Conservation (phyloP, 35 echinoderm and acorn worm species). For the Apostichopus californicus region DNA sequence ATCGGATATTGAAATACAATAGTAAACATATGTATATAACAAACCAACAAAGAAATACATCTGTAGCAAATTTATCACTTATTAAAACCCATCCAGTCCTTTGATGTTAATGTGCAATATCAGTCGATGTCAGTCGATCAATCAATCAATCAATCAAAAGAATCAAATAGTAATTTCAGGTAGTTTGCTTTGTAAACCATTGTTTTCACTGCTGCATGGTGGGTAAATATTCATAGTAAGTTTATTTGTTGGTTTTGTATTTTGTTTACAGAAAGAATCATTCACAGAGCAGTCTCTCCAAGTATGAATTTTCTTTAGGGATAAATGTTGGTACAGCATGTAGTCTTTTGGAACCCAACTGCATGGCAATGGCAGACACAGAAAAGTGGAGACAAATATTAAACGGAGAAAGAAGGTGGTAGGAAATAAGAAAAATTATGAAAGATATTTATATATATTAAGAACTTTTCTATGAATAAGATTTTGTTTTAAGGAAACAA, state of each 20-base stretch:
- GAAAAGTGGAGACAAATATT: not conserved
- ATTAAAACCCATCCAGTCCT: too few species aligned
- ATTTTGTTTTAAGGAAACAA: not conserved
- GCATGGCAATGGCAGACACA: not conserved
- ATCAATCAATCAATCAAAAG: too few species aligned
- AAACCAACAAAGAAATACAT: too few species aligned
- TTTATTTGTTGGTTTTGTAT: not conserved
- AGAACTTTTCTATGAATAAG: slow-evolving; percentile 51
- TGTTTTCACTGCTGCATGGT: too few species aligned
- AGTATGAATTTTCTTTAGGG: not conserved
- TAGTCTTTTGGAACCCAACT: not conserved
- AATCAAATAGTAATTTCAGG: too few species aligned
- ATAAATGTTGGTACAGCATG: not conserved
- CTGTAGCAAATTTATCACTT: too few species aligned
- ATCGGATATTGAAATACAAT: too few species aligned
- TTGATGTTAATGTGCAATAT: too few species aligned
- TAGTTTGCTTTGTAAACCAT: too few species aligned
- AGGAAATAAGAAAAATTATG: not conserved
- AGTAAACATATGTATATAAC: too few species aligned
- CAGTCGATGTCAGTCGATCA: too few species aligned
- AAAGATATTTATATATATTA: slow-evolving; percentile 60
- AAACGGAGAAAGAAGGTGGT: not conserved
- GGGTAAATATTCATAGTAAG: not conserved
- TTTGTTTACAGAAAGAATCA: slow-evolving; percentile 10
- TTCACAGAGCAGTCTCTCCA: not conserved